These are phyloP conservation scores for Hecatera dysodea DNA, from an alignment of 2,888 invertebrate genomes.

Conservation along the genomic window DNA sequence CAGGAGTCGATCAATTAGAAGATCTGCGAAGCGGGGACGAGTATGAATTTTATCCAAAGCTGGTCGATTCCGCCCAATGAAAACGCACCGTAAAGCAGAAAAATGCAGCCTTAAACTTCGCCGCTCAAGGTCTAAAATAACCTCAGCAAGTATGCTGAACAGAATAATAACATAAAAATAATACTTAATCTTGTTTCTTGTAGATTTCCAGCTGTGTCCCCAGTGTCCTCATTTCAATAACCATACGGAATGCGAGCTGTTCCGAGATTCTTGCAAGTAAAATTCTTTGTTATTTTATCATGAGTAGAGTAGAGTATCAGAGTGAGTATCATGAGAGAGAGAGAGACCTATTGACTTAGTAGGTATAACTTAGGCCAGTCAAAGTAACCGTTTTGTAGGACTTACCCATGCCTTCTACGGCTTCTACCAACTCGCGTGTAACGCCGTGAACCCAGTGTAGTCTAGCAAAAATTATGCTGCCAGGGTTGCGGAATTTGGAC, in stretches of 20 bases:
- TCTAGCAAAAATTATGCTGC: no score
- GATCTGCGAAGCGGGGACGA: background rate
- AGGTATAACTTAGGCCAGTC: no score
- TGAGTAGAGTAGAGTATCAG: no score
- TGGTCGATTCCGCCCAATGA: background rate
- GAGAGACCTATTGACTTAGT: no score
- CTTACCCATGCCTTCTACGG: no score
- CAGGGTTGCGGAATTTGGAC: no score
- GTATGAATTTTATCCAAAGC: background rate
- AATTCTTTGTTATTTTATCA: conserved; percentile 13
- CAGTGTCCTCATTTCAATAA: conserved; percentile 86
- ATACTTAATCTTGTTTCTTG: conserved; percentile 29
- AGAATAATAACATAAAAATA: background rate
- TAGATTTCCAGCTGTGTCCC: conserved; percentile 86
- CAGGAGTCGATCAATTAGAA: background rate
- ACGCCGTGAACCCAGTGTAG: no score
- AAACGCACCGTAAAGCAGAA: no score
- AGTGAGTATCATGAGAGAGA: no score
- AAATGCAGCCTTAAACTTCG: background rate
- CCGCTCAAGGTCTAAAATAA: background rate
- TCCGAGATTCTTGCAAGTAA: conserved; percentile 87
- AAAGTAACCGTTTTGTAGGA: no score
- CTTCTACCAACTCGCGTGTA: no score
- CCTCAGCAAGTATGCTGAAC: background rate
- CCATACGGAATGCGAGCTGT: conserved; percentile 84